These are phyloP conservation scores for Fragum sueziense DNA, from an alignment of 2,888 invertebrate genomes.

Conservation along the genomic window DNA sequence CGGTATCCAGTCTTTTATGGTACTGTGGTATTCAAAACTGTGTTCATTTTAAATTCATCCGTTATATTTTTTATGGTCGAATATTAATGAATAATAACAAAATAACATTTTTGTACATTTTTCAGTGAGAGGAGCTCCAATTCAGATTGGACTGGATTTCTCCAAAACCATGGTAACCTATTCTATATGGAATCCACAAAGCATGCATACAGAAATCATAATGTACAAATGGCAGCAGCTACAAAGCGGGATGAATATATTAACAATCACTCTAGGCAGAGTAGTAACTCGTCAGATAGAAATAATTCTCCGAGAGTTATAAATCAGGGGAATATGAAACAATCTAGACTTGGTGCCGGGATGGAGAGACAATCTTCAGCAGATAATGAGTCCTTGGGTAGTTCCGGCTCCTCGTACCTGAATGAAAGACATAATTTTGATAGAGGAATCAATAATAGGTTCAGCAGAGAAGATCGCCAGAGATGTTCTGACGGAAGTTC, in stretches of 20 bases:
- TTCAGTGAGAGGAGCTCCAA: background rate
- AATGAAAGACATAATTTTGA: slow-evolving; percentile 27
- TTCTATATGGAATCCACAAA: slow-evolving; percentile 64
- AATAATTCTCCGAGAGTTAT: slow-evolving; percentile 47
- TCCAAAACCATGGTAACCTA: slow-evolving; percentile 67
- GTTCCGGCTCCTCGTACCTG: slow-evolving; percentile 3
- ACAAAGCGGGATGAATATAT: background rate
- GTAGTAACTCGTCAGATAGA: slow-evolving; percentile 41
- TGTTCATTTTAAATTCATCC: no score
- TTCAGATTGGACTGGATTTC: slow-evolving; percentile 65
- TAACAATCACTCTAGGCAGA: slow-evolving; percentile 36
- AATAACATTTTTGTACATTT: no score
- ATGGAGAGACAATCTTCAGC: slow-evolving; percentile 5
- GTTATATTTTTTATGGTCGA: no score
- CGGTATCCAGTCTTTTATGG: no score
- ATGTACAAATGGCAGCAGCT: background rate
- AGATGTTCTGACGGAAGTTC: slow-evolving; percentile 39
- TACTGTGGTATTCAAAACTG: no score
- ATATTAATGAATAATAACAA: no score
- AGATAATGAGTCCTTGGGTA: slow-evolving; percentile 12
- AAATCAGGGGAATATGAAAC: slow-evolving; percentile 7
- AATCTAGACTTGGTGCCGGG: background rate
- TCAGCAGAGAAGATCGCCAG: slow-evolving; percentile 32
- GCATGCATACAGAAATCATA: slow-evolving; percentile 14
- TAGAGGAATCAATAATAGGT: background rate